Conservation (phyloP, 1,140 invertebrate species). For the Scaptodrosophila lebanonensis region DNA sequence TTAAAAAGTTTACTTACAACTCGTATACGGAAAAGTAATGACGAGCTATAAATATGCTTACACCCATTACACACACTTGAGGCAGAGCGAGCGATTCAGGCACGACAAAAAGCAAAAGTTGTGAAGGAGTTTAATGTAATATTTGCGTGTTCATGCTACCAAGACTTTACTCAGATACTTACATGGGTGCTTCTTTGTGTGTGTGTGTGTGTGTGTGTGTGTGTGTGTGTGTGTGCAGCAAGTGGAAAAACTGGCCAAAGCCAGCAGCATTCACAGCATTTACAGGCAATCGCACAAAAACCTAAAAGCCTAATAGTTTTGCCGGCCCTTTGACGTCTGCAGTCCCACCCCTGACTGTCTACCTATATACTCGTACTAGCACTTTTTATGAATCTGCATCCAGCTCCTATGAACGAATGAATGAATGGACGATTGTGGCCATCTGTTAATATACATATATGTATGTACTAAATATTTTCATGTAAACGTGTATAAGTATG, state of each 20-base stretch:
- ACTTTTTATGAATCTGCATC: no score
- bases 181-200: no score
- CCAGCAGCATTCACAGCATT: slow-evolving; percentile 37
- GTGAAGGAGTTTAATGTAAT: slow-evolving; percentile 57
- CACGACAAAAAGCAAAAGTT: slow-evolving; percentile 38
- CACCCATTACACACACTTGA: slow-evolving; percentile 54
- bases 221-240: no score
- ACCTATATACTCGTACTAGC: no score
- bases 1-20: slow-evolving; percentile 74
- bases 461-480: no score
- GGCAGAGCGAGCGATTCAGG: slow-evolving; percentile 13
- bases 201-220: no score
- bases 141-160: slow-evolving; percentile 71
- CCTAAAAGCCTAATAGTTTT: slow-evolving; percentile 39
- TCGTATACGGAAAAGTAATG: slow-evolving; percentile 70
- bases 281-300: slow-evolving; percentile 21
- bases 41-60: slow-evolving; percentile 68
- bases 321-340: slow-evolving; percentile 33
- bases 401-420: no score
- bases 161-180: no score
- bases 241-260: slow-evolving; percentile 55
- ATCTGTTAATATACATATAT: no score
- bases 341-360: slow-evolving; percentile 7
- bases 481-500: no score
- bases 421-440: no score